These are phyloP conservation scores for Azorinus chamasolen DNA, from an alignment of 2,888 invertebrate species.

Conservation along the genomic window DNA sequence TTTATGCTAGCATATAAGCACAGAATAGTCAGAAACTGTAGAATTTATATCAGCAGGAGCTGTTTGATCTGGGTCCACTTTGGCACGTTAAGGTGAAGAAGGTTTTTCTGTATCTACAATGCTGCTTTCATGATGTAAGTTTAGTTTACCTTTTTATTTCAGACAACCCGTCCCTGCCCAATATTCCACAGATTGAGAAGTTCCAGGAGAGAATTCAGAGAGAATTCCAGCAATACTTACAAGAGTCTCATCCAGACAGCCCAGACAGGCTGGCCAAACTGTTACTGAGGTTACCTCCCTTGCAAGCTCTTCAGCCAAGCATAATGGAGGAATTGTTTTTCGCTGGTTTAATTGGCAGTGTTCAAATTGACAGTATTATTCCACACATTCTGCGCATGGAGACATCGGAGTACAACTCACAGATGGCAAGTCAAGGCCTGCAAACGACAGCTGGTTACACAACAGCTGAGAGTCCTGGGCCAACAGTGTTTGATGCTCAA, in stretches of 20 bases:
- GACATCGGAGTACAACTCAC: constrained; percentile 84
- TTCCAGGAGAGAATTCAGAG: constrained; percentile 90
- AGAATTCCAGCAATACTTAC: constrained; percentile 87
- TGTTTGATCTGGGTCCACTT: too few species aligned
- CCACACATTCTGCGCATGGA: constrained; percentile 93
- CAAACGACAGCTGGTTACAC: constrained; percentile 33
- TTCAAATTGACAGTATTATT: constrained; percentile 98
- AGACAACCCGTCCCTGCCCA: constrained; percentile 88
- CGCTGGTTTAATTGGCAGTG: constrained; percentile 96
- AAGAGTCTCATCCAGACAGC: constrained; percentile 84
- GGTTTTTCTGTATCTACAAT: too few species aligned
- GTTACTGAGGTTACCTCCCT: constrained; percentile 87
- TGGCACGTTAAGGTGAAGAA: too few species aligned
- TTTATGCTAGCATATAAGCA: too few species aligned
- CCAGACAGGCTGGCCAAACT: constrained; percentile 98
- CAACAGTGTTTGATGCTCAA: constrained; percentile 14
- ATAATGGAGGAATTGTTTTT: constrained; percentile 98
- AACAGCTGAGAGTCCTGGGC: constrained; percentile 6
- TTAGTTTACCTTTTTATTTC: constrained; percentile 43
- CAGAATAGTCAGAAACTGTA: too few species aligned
- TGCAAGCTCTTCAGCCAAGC: constrained; percentile 89
- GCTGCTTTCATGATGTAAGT: too few species aligned
- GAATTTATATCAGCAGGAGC: too few species aligned
- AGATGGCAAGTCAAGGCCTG: constrained; percentile 79
- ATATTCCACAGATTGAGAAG: constrained; percentile 88